Evolutionary conservation across 2,888 invertebrate species (phyloP).

Genomic region (Myopa testacea): DNA sequence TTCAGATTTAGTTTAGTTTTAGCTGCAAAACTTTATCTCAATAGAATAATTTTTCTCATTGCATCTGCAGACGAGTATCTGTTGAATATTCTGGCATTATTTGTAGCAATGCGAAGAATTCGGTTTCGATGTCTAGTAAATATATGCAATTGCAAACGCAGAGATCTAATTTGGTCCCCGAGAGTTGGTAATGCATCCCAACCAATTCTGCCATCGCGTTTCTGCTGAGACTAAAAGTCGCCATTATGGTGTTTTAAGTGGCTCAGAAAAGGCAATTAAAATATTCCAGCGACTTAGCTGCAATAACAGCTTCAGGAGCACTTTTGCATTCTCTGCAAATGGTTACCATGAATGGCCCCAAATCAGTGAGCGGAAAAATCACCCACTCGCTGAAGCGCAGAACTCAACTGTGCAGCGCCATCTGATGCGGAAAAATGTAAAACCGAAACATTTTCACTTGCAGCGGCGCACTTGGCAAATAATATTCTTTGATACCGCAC

Average conservation of each 20-base stretch:
- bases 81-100: no score
- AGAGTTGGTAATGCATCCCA: no score
- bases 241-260: constrained; percentile 20
- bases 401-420: constrained; percentile 17
- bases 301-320: constrained; percentile 1
- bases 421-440: constrained; percentile 32
- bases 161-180: no score
- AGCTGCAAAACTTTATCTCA: no score
- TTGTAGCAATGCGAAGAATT: no score
- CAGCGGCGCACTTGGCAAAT: constrained; percentile 23
- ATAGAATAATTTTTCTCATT: no score
- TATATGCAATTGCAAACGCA: no score
- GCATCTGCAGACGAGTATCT: no score
- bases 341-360: constrained; percentile 30
- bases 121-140: no score
- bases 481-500: constrained; percentile 30
- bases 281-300: constrained; percentile 43
- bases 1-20: no score
- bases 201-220: neutral
- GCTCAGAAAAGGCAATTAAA: constrained; percentile 44
- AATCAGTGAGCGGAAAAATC: constrained; percentile 35
- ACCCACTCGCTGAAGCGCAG: constrained; percentile 30
- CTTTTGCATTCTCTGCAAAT: constrained; percentile 7
- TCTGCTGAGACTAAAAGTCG: neutral
- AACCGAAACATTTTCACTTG: constrained; percentile 36